These are phyloP conservation scores for Drosophila kanapiae DNA, from an alignment of 1,140 invertebrate species.

Conservation along the genomic window DNA sequence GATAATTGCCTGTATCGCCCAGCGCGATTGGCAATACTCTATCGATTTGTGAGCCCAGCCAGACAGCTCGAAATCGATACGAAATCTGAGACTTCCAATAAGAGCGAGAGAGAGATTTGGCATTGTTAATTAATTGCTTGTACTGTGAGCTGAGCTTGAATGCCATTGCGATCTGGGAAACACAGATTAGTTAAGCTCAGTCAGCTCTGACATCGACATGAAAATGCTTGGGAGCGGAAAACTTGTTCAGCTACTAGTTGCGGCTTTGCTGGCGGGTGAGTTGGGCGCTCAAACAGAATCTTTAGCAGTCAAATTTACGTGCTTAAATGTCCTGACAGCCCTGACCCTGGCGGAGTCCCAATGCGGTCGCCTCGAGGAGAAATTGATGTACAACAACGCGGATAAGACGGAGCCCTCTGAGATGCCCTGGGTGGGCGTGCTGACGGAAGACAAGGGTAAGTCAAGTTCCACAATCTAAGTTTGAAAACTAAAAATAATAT, in stretches of 20 bases:
- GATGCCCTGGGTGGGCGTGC: slow-evolving; percentile 58
- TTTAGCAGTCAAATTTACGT: neutral
- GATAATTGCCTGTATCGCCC: slow-evolving; percentile 22
- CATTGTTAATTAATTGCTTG: neutral
- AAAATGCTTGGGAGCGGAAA: slow-evolving; percentile 35
- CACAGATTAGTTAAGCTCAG: slow-evolving; percentile 33
- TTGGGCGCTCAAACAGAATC: neutral
- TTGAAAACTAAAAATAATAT: neutral
- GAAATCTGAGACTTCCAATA: neutral
- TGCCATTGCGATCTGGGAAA: too few relatives aligned
- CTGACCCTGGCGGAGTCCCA: neutral
- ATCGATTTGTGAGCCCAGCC: slow-evolving; percentile 12
- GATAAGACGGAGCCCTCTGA: slow-evolving; percentile 49
- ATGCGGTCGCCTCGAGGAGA: slow-evolving; percentile 56
- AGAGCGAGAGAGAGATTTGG: slow-evolving; percentile 11
- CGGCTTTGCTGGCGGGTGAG: slow-evolving; percentile 35
- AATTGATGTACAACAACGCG: slow-evolving; percentile 24
- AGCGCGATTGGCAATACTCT: slow-evolving; percentile 6
- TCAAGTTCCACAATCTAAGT: neutral
- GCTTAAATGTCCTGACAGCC: neutral
- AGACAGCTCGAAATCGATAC: neutral
- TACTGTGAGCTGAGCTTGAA: neutral
- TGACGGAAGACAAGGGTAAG: slow-evolving; percentile 35
- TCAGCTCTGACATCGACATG: slow-evolving; percentile 22
- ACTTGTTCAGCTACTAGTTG: slow-evolving; percentile 40